Evolutionary conservation across 2,797 vertebrate genomes (phyloP).

Genomic region (Chanos chanos): DNA sequence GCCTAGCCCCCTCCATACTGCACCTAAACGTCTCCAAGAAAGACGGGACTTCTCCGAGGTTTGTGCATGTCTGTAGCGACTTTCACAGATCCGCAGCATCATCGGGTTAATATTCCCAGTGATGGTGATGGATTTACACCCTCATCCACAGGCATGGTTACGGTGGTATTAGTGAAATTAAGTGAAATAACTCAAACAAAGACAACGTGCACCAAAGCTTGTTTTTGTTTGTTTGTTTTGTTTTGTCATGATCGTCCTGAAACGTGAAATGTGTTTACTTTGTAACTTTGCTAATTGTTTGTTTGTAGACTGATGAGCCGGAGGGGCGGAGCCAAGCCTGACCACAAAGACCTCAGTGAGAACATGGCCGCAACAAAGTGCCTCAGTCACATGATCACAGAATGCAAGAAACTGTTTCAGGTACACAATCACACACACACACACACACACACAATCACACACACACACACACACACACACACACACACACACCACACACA

Average conservation of each 20-base stretch:
- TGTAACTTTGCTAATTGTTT: not conserved
- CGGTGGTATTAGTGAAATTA: too few species aligned
- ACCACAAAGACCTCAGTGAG: slow-evolving; percentile 78
- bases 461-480: not conserved
- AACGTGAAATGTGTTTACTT: not conserved
- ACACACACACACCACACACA: too few species aligned
- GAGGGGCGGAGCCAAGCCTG: slow-evolving; percentile 71
- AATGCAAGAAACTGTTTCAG: slow-evolving; percentile 86
- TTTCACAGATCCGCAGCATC: too few species aligned
- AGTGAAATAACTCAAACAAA: not conserved
- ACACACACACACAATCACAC: not conserved
- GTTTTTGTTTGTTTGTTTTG: not conserved
- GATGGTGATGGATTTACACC: too few species aligned
- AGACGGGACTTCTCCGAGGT: slow-evolving; percentile 79
- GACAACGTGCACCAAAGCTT: not conserved
- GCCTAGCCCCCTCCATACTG: slow-evolving; percentile 82
- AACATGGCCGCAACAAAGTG: slow-evolving; percentile 81
- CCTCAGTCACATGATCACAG: slow-evolving; percentile 79
- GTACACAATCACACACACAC: slow-evolving; percentile 44
- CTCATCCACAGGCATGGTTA: too few species aligned
- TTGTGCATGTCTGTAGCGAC: too few species aligned
- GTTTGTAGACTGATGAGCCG: slow-evolving; percentile 66
- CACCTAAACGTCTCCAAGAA: slow-evolving; percentile 83
- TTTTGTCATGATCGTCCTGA: not conserved
- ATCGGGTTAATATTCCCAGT: too few species aligned